Evolutionary conservation across 1,140 invertebrate species (phyloP).

Genomic region (Sipha flava): DNA sequence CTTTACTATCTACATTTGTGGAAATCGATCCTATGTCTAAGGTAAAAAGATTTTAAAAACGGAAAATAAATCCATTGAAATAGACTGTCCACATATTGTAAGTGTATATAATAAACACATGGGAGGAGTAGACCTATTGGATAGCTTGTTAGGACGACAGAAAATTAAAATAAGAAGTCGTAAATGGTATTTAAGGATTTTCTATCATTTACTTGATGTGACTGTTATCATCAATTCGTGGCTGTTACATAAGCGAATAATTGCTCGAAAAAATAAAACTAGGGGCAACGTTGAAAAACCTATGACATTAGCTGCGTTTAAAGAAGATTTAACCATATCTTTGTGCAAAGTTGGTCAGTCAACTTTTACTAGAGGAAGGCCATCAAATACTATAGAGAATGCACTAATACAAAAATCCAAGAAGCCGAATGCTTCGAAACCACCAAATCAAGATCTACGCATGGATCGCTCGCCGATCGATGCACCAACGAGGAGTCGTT

Average conservation of each 20-base stretch:
- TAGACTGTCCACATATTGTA: conserved; percentile 38
- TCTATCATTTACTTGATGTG: conserved; percentile 40
- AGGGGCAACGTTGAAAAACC: neutral
- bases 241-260: conserved; percentile 39
- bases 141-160: conserved; percentile 42
- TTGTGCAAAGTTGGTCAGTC: conserved; percentile 30
- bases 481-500: conserved; percentile 40
- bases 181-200: conserved; percentile 36
- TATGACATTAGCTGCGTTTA: conserved; percentile 4
- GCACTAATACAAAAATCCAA: neutral
- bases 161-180: conserved; percentile 40
- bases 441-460: conserved; percentile 39
- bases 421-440: conserved; percentile 36
- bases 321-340: conserved; percentile 29
- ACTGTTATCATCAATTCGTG: conserved; percentile 39
- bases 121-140: conserved; percentile 43
- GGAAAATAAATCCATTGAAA: conserved; percentile 12
- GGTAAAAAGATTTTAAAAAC: conserved; percentile 39
- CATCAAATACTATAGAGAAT: neutral
- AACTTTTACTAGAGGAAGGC: conserved; percentile 10
- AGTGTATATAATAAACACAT: conserved; percentile 39
- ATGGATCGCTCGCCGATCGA: conserved; percentile 42
- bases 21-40: conserved; percentile 41
- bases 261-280: neutral
- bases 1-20: conserved; percentile 43